phyloP scores from a whole-genome alignment of 1,140 invertebrate species.

The Druon quercuslanigerum region DNA sequence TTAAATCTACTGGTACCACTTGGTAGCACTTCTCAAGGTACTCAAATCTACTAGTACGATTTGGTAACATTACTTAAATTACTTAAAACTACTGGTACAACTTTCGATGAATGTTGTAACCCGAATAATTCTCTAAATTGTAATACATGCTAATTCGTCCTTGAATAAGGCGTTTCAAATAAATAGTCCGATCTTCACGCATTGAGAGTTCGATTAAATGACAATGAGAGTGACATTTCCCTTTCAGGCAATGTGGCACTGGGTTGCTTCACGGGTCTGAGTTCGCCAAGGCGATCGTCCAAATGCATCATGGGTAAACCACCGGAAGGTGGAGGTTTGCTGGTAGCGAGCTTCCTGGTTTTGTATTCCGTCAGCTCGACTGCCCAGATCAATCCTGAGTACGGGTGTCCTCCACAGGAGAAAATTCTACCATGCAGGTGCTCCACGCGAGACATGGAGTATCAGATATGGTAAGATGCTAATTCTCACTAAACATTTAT shows the following conservation, averaged over 20 bases:
- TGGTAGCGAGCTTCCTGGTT: slow-evolving; percentile 56
- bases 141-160: slow-evolving; percentile 19
- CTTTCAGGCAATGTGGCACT: slow-evolving; percentile 51
- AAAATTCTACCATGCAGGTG: slow-evolving; percentile 82
- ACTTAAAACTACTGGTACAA: too few relatives aligned
- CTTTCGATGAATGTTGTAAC: background rate
- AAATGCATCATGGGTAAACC: slow-evolving; percentile 71
- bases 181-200: slow-evolving; percentile 18
- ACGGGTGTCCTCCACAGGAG: slow-evolving; percentile 79
- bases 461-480: slow-evolving; percentile 81
- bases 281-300: slow-evolving; percentile 47
- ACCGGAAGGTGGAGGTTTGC: slow-evolving; percentile 63
- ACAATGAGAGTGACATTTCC: slow-evolving; percentile 49
- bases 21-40: too few relatives aligned
- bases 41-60: too few relatives aligned
- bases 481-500: too few relatives aligned
- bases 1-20: too few relatives aligned
- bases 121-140: background rate
- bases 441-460: slow-evolving; percentile 79
- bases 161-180: background rate
- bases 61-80: too few relatives aligned
- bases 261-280: slow-evolving; percentile 37
- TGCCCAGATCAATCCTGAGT: slow-evolving; percentile 63
- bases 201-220: slow-evolving; percentile 38
- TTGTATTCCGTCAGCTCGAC: slow-evolving; percentile 46